Percentiles rank a stretch among this genome's conserved stretches.
phyloP scores from a whole-genome alignment of 2,888 invertebrate species.

The Pelosia muscerda region DNA sequence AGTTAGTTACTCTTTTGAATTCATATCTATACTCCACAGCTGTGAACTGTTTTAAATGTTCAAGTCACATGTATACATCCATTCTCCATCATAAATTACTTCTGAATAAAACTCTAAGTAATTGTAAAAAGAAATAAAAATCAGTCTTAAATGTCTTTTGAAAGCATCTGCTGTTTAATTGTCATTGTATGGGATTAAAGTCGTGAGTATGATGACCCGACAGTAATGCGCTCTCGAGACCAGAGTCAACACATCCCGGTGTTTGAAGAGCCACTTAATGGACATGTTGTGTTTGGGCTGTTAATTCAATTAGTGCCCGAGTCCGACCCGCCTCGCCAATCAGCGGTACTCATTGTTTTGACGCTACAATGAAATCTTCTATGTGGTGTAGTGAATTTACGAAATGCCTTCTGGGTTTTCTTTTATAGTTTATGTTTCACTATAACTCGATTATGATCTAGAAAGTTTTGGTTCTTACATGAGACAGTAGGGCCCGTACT shows the following conservation, averaged over 20 bases:
- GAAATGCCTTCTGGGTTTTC: neutral
- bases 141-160: constrained; percentile 1
- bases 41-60: neutral
- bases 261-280: constrained; percentile 75
- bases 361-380: constrained; percentile 66
- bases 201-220: constrained; percentile 51
- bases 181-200: constrained; percentile 51
- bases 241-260: constrained; percentile 50
- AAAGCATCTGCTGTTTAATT: constrained; percentile 42
- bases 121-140: constrained; percentile 2
- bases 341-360: constrained; percentile 76
- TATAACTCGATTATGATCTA: neutral
- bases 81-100: neutral
- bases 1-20: neutral
- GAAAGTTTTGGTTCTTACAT: neutral
- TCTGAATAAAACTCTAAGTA: neutral
- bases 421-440: neutral
- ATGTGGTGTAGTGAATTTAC: neutral
- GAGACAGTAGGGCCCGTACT: neutral
- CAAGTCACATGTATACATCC: neutral
- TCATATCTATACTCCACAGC: neutral
- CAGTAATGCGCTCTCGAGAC: constrained; percentile 30
- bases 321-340: constrained; percentile 65
- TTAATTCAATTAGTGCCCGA: constrained; percentile 81
- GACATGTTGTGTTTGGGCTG: constrained; percentile 78